Base-by-base conservation (phyloP, 2,113 vertebrate species). In the Aegotheles bennettii region DNA sequence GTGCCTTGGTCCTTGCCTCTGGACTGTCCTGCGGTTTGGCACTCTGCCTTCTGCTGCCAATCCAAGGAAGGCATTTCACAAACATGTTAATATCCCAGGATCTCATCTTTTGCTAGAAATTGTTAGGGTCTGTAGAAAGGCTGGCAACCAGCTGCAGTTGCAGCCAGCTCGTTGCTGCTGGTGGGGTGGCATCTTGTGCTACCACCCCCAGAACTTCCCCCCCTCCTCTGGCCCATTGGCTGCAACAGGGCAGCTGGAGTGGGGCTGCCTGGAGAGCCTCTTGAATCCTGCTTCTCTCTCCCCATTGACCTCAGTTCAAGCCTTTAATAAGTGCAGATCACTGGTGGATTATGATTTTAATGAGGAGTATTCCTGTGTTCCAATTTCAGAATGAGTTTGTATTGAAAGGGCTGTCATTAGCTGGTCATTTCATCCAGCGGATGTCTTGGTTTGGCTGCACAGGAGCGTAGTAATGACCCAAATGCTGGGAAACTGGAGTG, bases 21-120 rank as follows among this genome's bases (percentile, higher is more conserved):
- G 13, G 54, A 8, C 38, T n/a, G 28, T 26, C 40, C 83, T 36
- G 43, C 1, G 1, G 3, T 3, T 17, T 56, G 53, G 65, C 26
- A 2, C 64, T 43, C 33, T 40, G 71, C 65, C 35, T 76, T n/a
- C 26, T n/a, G 74, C 83, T 2, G 3, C 53, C 28, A 12, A 11
- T 36, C 70, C 56, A 6, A 28, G 67, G 43, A 29, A 42, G 33
- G 57, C 31, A 2, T 63, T 73, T 71, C 42, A 7, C 24, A 17
- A 19, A 2, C 15, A 0, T 0, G 3, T 33, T 35, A 3, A 31
- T 21, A 3, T 76, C 54, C 29, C 67, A 19, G 79, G 33, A 26
- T 59, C 43, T 68, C 51, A 7, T 26, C 33, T 50, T 33, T 31
- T 26, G 15, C 50, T 48, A 15, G 74, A 36, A 63, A 29, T 38